Base-by-base conservation (phyloP, 2,888 invertebrate genomes). In the Harpalus rufipes region DNA sequence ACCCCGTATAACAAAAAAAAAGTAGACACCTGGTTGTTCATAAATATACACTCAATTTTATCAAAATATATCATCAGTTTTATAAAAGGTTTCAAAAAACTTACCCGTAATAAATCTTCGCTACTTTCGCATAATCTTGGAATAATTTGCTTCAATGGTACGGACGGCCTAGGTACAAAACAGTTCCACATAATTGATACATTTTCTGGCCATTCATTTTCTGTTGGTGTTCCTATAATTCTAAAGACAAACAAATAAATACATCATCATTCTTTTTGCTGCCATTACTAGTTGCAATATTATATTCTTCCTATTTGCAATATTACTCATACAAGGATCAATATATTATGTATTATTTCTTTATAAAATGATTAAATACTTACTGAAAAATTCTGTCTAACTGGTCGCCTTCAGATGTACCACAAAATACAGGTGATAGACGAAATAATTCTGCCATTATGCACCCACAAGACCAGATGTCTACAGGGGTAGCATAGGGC, bases 391-490 rank as follows among this genome's bases (percentile, higher is more conserved):
- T 99, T 90, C 95, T 95, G 88, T 95, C 95, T 74, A 99, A 92
- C 90, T 99, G 99, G 90, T 98, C 96, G 0, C 96, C 95, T 90
- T 99, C 99, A 0, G 97, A 97, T 16, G 94, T 93, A 0, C 98
- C 99, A 32, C 95, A 95, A 90, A 99, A 97, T 59, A 99, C 90
- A 0, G 99, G 96, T 86, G 93, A 92, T 25, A 96, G 91, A 58
- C 95, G 94, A 89, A 93, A 95, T 87, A 99, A 92, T 92, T 99
- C 99, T 0, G 97, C 98, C 87, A 99, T 94, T 86, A 99, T 99
- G 90, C 99, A 99, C 0, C 97, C 99, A 59, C 96, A 94, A 8
- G 99, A 97, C 99, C 99, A 99, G 87, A 99, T 94, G 91, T 99
- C 99, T 12, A 99, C 97, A 0, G 97, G 95, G 0, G 98, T 97